Percentiles rank a stretch among this genome's conserved stretches.
Conservation (phyloP, 2,797 vertebrate species). For the Enteromius thamalakanensis region DNA sequence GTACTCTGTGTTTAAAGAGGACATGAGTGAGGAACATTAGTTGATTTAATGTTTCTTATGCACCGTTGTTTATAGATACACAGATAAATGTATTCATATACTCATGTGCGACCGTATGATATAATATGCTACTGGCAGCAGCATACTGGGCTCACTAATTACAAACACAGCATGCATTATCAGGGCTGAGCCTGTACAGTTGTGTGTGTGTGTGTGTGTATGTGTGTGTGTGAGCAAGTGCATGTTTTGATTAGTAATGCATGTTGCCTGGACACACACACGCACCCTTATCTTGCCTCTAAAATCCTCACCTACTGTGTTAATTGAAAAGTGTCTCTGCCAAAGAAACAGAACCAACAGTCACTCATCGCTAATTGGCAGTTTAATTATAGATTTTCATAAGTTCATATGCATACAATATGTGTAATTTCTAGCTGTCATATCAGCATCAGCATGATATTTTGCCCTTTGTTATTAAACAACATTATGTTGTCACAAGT, state of each 20-base stretch:
- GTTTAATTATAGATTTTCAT: constrained; percentile 40
- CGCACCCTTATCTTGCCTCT: constrained; percentile 8
- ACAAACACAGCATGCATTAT: constrained; percentile 38
- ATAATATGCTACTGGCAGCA: constrained; percentile 8
- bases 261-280: not conserved
- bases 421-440: not conserved
- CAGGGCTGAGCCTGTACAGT: not conserved
- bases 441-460: constrained; percentile 10
- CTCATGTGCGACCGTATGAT: not conserved
- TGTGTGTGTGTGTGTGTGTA: not conserved
- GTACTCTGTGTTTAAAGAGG: not conserved
- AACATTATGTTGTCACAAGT: not conserved
- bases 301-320: constrained; percentile 32
- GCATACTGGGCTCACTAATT: constrained; percentile 39
- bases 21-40: not conserved
- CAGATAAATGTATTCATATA: constrained; percentile 32
- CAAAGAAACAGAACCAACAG: constrained; percentile 3
- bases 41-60: constrained; percentile 16
- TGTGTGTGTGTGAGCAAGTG: not conserved
- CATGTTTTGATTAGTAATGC: constrained; percentile 15
- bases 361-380: constrained; percentile 36
- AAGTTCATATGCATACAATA: not conserved
- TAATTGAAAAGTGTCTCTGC: constrained; percentile 45
- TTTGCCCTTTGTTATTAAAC: not conserved
- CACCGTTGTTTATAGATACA: constrained; percentile 9